Base-by-base conservation (phyloP, 2,797 vertebrate genomes). In the Hozukius guyotensis region DNA sequence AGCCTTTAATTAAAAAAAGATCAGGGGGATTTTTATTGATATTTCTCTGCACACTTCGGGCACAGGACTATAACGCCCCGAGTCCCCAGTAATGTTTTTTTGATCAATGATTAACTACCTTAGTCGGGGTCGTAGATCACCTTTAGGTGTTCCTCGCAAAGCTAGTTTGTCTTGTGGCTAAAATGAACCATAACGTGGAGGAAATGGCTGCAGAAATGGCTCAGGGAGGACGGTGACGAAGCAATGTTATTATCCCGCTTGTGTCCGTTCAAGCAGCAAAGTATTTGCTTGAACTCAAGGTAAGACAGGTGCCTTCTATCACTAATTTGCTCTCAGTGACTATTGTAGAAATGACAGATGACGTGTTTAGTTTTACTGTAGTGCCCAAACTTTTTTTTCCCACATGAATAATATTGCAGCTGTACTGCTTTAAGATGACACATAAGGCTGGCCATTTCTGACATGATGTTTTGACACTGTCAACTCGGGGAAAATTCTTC, bases 101-200 rank as follows among this genome's bases (percentile, higher is more conserved):
- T 91, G 87, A 95, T 94, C 89, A 90, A 93, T 95, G 93, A 94
- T 94, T 91, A 92, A 92, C 81, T 92, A 87, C 88, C 81, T 82
- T 80, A 75, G 90, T 88, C 42, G 32, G 82, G 85, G 82, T 89
- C 91, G 90, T 88, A 87, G 84, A 92, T 92, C 90, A 93, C 87
- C 90, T 93, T 79, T 69, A 92, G 93, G 91, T 90, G 89, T 76
- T 88, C 62, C 49, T 84, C 88, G 42, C 78, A 86, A 46, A 83
- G 75, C 83, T 56, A 73, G 55, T 82, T 83, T 87, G 82, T 90
- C 82, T 89, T 68, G 57, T 79, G 86, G 92, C 88, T 74, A 92
- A 87, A 92, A 87, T 84, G 68, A 88, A 61, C 72, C 82, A 60
- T 70, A 75, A 65, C 69, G 62, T 38, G 32, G 68, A 87, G 86